A percentile compares a stretch with the other conserved stretches of the same genome.
These are phyloP conservation scores for Mesopsocus fuscifrons DNA, from an alignment of 2,888 invertebrate species.

Conservation along the genomic window DNA sequence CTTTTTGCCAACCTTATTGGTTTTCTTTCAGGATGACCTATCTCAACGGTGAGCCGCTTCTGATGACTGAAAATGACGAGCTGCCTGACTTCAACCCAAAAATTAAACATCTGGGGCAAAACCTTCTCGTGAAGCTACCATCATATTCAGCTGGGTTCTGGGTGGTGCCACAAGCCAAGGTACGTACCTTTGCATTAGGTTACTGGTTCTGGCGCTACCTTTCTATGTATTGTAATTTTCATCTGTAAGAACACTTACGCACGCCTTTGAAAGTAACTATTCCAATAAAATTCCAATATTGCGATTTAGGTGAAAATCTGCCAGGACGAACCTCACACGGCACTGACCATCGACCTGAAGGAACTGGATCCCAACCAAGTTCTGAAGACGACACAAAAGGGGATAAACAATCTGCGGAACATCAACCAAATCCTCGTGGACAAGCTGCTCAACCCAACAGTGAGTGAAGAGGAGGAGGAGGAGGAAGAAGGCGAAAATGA, in stretches of 20 bases:
- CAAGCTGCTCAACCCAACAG: neutral
- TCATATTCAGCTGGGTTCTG: slow-evolving; percentile 1
- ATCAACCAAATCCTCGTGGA: slow-evolving; percentile 1
- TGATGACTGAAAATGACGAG: slow-evolving; percentile 34
- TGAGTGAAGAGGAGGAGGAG: neutral
- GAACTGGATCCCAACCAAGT: neutral
- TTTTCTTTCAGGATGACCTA: slow-evolving; percentile 31
- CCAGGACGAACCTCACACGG: neutral
- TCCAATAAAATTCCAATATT: no score
- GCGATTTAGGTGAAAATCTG: no score
- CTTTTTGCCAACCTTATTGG: no score
- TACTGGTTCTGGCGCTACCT: no score
- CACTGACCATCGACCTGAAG: neutral
- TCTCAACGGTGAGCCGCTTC: slow-evolving; percentile 42
- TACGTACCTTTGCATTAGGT: no score
- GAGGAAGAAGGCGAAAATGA: neutral
- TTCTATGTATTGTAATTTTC: no score
- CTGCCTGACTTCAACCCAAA: slow-evolving; percentile 22
- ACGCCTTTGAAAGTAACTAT: no score
- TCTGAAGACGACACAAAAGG: slow-evolving; percentile 4
- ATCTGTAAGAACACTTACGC: no score
- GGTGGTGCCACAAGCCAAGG: slow-evolving; percentile 6
- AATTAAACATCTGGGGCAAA: slow-evolving; percentile 10
- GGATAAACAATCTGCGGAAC: neutral
- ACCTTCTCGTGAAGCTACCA: neutral